A percentile compares a stretch with the other conserved stretches of the same genome.
These are phyloP conservation scores for Eudyptes chrysolophus DNA, from an alignment of 2,113 vertebrate genomes.

Conservation along the genomic window DNA sequence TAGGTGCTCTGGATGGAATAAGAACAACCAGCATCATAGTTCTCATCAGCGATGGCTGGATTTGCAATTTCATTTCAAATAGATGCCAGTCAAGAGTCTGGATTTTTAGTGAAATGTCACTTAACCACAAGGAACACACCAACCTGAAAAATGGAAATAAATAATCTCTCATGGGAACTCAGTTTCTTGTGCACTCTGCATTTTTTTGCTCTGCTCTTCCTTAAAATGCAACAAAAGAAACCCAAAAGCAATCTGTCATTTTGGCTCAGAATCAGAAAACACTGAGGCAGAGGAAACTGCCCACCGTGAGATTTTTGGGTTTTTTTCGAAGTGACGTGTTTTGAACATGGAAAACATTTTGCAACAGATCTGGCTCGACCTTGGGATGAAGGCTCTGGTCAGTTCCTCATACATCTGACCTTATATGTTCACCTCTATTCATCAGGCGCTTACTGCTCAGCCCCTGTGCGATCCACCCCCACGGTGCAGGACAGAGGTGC, in stretches of 20 bases:
- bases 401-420: neutral
- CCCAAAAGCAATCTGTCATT: neutral
- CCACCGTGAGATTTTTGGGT: neutral
- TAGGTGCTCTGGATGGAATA: neutral
- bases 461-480: fast-evolving
- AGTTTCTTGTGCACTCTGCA: neutral
- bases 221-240: neutral
- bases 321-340: neutral
- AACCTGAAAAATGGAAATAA: neutral
- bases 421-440: neutral
- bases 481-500: fast-evolving
- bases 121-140: neutral
- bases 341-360: neutral
- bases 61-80: neutral
- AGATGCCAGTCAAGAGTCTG: neutral
- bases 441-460: neutral
- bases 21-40: neutral
- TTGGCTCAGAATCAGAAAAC: neutral
- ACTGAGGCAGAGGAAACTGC: neutral
- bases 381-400: neutral
- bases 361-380: neutral
- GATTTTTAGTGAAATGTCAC: neutral
- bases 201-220: neutral
- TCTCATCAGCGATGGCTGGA: neutral
- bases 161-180: neutral